Percentiles rank a stretch among this genome's conserved stretches.
Evolutionary conservation across 2,113 vertebrate species (phyloP).

Genomic region (Tychaedon coryphoeus): DNA sequence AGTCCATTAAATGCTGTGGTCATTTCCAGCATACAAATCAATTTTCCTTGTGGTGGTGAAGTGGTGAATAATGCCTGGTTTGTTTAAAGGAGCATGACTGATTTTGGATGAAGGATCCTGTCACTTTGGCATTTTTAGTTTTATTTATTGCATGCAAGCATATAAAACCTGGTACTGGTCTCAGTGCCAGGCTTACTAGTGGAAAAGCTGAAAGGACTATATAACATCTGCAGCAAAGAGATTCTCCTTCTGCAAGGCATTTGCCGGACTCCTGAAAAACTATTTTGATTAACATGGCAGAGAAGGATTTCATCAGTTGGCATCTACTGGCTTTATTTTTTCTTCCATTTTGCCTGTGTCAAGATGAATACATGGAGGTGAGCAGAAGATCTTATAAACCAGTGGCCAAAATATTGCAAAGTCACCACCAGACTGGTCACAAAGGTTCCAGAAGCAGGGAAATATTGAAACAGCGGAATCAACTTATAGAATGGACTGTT

Average conservation of each 20-base stretch:
- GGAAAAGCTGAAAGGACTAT: slow-evolving; percentile 60
- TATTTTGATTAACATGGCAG: slow-evolving; percentile 70
- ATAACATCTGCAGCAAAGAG: slow-evolving; percentile 33
- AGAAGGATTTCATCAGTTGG: slow-evolving; percentile 70
- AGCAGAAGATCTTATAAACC: slow-evolving; percentile 83
- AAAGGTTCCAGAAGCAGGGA: slow-evolving; percentile 80
- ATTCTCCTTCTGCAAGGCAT: slow-evolving; percentile 34
- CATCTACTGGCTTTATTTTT: slow-evolving; percentile 78
- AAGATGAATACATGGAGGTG: slow-evolving; percentile 86
- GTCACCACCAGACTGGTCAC: slow-evolving; percentile 78
- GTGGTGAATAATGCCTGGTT: slow-evolving; percentile 78
- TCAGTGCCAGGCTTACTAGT: slow-evolving; percentile 60
- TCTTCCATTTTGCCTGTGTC: slow-evolving; percentile 81
- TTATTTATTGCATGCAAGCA: slow-evolving; percentile 72
- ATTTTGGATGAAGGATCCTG: slow-evolving; percentile 70
- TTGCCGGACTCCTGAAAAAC: slow-evolving; percentile 47
- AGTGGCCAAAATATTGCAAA: slow-evolving; percentile 81
- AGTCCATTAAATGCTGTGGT: slow-evolving; percentile 61
- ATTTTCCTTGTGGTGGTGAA: slow-evolving; percentile 70
- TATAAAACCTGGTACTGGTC: slow-evolving; percentile 74
- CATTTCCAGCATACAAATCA: slow-evolving; percentile 67
- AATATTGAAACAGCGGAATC: slow-evolving; percentile 77
- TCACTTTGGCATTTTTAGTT: slow-evolving; percentile 71
- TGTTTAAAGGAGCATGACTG: slow-evolving; percentile 67
- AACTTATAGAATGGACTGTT: slow-evolving; percentile 75